Evolutionary conservation across 2,113 vertebrate species (phyloP).

Genomic region (Caretta caretta): DNA sequence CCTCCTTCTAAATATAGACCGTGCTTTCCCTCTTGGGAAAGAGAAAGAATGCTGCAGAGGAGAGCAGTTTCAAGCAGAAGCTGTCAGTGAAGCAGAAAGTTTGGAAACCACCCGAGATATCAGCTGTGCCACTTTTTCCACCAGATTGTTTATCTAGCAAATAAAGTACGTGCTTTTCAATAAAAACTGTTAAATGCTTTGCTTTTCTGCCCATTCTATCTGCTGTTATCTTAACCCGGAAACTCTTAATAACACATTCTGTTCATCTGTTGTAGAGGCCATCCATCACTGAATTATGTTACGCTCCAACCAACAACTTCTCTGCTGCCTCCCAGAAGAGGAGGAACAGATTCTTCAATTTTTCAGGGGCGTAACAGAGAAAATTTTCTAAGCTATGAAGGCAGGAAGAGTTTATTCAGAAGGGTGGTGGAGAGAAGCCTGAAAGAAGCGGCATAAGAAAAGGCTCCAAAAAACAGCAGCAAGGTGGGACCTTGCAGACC

Average conservation of each 20-base stretch:
- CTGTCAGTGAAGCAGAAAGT: neutral
- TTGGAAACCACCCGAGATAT: slow-evolving; percentile 20
- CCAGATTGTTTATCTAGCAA: neutral
- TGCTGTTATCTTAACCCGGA: neutral
- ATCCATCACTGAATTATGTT: neutral
- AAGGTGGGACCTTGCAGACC: neutral
- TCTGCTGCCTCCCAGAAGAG: neutral
- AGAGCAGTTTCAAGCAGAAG: neutral
- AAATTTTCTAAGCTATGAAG: neutral
- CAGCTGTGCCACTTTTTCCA: neutral
- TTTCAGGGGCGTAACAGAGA: neutral
- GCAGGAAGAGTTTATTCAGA: neutral
- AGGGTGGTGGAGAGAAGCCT: neutral
- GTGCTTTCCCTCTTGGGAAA: slow-evolving; percentile 12
- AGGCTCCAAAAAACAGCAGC: neutral
- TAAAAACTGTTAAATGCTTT: neutral
- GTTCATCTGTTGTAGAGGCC: rapidly evolving
- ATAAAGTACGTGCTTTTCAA: neutral
- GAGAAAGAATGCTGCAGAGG: neutral
- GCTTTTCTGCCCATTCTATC: neutral
- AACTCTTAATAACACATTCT: neutral
- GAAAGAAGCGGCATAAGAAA: neutral
- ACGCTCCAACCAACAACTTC: rapidly evolving
- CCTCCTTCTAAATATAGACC: slow-evolving; percentile 17
- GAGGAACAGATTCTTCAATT: neutral